Evolutionary conservation across 2,797 vertebrate genomes (phyloP).

Genomic region (Spizella passerina): DNA sequence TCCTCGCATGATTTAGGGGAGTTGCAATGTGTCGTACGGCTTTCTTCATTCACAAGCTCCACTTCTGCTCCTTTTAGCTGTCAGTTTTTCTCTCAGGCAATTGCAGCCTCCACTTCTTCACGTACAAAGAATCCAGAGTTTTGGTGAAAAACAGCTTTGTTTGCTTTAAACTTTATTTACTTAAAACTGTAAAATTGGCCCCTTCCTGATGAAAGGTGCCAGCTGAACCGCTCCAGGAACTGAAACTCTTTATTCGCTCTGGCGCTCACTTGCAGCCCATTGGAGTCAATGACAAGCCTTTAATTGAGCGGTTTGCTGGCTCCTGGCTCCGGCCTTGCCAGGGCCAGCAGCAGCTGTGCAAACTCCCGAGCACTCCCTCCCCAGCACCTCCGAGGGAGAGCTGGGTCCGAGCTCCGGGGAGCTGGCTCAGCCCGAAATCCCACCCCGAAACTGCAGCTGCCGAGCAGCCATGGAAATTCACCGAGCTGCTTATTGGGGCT

Average conservation of each 20-base stretch:
- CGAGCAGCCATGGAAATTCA: background rate
- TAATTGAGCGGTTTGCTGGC: conserved; percentile 57
- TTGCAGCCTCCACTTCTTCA: conserved; percentile 28
- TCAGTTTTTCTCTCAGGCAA: conserved; percentile 2
- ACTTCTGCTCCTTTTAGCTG: background rate
- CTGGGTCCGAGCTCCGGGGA: rapidly evolving
- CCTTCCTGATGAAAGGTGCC: conserved; percentile 49
- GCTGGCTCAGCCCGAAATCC: background rate
- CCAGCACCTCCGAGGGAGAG: background rate
- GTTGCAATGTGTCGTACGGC: background rate
- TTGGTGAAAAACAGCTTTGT: conserved; percentile 57
- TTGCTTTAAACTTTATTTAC: conserved; percentile 53
- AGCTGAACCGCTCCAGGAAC: conserved; percentile 48
- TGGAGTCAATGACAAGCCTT: conserved; percentile 40
- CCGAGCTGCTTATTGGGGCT: rapidly evolving
- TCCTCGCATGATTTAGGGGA: background rate
- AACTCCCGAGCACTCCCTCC: background rate
- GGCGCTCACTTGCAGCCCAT: conserved; percentile 26
- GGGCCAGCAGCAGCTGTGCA: conserved; percentile 53
- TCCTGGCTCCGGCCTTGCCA: background rate
- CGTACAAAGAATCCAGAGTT: conserved; percentile 48
- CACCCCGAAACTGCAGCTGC: background rate
- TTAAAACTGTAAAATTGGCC: conserved; percentile 50
- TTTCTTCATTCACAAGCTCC: background rate
- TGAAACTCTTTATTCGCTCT: conserved; percentile 55